These are phyloP conservation scores for Pseudoatta argentina DNA, from an alignment of 1,140 invertebrate genomes.

Conservation along the genomic window DNA sequence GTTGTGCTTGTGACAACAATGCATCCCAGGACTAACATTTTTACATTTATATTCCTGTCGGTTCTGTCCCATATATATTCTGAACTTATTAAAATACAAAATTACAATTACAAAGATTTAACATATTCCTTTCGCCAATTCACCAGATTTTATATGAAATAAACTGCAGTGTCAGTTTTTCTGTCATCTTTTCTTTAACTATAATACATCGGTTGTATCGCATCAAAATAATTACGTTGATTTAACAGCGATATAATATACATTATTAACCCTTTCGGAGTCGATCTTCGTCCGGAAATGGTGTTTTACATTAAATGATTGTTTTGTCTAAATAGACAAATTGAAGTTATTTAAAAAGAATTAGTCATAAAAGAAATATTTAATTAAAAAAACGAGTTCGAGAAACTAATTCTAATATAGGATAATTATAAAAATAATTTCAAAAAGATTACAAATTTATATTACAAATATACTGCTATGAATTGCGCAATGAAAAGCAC, in stretches of 20 bases:
- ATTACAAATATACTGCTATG: background rate
- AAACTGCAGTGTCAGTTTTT: background rate
- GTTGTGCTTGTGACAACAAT: background rate
- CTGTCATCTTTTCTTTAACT: background rate
- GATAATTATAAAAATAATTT: slow-evolving; percentile 10
- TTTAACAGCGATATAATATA: background rate
- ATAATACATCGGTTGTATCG: background rate
- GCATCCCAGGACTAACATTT: background rate
- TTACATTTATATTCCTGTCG: background rate
- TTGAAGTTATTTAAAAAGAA: background rate
- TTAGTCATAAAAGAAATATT: background rate
- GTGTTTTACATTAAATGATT: background rate
- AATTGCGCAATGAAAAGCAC: background rate
- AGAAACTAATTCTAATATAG: background rate
- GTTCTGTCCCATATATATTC: background rate
- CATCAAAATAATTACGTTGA: slow-evolving; percentile 18
- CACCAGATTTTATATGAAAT: background rate
- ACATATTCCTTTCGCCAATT: background rate
- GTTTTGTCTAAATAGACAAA: background rate
- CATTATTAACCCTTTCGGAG: slow-evolving; percentile 37
- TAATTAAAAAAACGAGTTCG: background rate
- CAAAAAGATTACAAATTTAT: background rate
- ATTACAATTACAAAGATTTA: background rate
- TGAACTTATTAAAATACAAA: slow-evolving; percentile 15
- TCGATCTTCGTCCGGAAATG: background rate